Percentiles rank a stretch among this genome's conserved stretches.
Evolutionary conservation across 1,140 invertebrate genomes (phyloP).

Genomic region (Vanessa tameamea): DNA sequence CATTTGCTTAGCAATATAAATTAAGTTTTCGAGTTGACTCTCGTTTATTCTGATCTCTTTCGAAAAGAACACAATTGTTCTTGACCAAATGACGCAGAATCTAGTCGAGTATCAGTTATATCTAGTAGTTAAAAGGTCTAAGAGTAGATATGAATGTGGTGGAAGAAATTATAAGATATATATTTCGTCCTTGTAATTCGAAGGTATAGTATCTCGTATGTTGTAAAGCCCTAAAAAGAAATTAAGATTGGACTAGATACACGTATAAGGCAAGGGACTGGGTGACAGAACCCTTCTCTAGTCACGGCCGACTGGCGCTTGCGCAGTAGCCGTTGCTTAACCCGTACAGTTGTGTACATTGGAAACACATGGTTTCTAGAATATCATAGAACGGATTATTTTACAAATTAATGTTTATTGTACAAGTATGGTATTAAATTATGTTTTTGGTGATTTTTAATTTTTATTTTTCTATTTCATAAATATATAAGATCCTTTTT

Average conservation of each 20-base stretch:
- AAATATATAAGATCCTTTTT: no score
- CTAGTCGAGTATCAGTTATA: no score
- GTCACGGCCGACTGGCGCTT: conserved; percentile 38
- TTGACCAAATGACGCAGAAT: no score
- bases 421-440: no score
- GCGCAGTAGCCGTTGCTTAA: conserved; percentile 31
- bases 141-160: neutral
- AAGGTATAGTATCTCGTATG: conserved; percentile 20
- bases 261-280: conserved; percentile 25
- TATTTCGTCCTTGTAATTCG: conserved; percentile 19
- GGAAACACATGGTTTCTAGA: conserved; percentile 4
- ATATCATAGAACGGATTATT: conserved; percentile 1
- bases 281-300: conserved; percentile 26
- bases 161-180: neutral
- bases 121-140: no score
- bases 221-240: conserved; percentile 28
- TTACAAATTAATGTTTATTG: no score
- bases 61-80: no score
- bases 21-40: no score
- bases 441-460: no score
- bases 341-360: neutral
- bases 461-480: no score
- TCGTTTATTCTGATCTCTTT: no score
- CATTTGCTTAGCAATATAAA: no score
- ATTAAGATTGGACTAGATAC: conserved; percentile 30